These are phyloP conservation scores for Pachypeltis micranthus DNA, from an alignment of 1,140 invertebrate genomes.

Conservation along the genomic window DNA sequence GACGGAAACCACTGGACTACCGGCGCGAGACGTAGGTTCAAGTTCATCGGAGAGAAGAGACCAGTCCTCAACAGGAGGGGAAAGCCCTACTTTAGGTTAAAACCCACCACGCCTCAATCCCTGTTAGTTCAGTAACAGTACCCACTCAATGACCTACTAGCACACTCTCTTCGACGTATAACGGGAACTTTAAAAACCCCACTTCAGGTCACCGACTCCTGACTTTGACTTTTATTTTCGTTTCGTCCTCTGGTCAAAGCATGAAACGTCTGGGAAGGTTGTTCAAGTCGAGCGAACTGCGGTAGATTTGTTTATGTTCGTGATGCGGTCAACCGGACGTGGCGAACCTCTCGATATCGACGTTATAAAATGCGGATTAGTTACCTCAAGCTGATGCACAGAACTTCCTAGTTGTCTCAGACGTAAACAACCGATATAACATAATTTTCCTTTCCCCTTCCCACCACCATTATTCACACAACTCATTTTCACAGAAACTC, in stretches of 20 bases:
- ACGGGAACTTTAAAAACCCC: constrained; percentile 7
- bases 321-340: too few species aligned
- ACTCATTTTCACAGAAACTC: too few species aligned
- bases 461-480: too few species aligned
- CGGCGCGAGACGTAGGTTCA: constrained; percentile 12
- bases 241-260: neutral
- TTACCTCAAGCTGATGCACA: too few species aligned
- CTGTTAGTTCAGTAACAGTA: constrained; percentile 1
- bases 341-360: too few species aligned
- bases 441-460: too few species aligned
- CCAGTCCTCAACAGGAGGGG: neutral
- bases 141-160: constrained; percentile 9
- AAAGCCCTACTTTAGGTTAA: neutral
- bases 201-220: constrained; percentile 1
- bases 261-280: too few species aligned
- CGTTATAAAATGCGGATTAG: too few species aligned
- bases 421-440: too few species aligned
- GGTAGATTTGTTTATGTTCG: too few species aligned
- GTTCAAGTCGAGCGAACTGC: too few species aligned
- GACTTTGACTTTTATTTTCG: neutral
- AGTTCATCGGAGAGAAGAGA: constrained; percentile 6
- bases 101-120: neutral
- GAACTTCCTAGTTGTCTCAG: too few species aligned
- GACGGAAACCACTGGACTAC: neutral
- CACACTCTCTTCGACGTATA: constrained; percentile 1